Percentiles rank a stretch among this genome's conserved stretches.
Conservation (phyloP, 2,113 vertebrate genomes). For the Damaliscus lunatus region DNA sequence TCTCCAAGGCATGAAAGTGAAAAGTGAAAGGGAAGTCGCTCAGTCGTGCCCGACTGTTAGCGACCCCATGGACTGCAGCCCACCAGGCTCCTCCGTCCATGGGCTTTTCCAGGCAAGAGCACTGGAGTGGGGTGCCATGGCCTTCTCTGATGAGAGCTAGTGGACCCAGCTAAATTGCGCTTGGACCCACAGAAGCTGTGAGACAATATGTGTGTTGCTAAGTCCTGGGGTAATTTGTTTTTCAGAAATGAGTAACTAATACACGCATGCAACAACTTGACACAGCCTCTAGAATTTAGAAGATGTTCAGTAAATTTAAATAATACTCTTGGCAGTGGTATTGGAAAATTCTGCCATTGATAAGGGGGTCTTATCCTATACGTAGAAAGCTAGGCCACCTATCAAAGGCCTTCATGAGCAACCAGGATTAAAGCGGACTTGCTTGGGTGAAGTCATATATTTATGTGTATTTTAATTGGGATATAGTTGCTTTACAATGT, state of each 20-base stretch:
- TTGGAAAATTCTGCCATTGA: neutral
- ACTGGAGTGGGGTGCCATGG: too few species aligned
- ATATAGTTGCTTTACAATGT: neutral
- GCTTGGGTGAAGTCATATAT: neutral
- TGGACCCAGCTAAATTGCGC: neutral
- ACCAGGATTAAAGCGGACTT: neutral
- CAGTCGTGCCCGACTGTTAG: too few species aligned
- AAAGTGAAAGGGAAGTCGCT: too few species aligned
- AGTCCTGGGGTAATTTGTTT: neutral
- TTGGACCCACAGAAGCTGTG: neutral
- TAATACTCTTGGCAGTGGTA: neutral
- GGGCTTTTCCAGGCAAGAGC: too few species aligned
- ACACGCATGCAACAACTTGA: neutral
- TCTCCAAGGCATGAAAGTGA: too few species aligned
- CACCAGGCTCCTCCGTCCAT: too few species aligned
- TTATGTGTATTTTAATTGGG: neutral
- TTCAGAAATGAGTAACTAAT: neutral
- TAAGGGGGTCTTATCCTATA: neutral
- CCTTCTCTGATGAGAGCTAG: neutral
- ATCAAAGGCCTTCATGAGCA: neutral
- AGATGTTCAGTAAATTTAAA: neutral
- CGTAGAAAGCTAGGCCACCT: neutral
- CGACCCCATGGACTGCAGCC: too few species aligned
- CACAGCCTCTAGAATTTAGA: neutral
- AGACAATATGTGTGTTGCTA: neutral